A percentile compares a stretch with the other conserved stretches of the same genome.
Conservation (phyloP, 1,140 invertebrate species). For the Drosophila tsacasi region DNA sequence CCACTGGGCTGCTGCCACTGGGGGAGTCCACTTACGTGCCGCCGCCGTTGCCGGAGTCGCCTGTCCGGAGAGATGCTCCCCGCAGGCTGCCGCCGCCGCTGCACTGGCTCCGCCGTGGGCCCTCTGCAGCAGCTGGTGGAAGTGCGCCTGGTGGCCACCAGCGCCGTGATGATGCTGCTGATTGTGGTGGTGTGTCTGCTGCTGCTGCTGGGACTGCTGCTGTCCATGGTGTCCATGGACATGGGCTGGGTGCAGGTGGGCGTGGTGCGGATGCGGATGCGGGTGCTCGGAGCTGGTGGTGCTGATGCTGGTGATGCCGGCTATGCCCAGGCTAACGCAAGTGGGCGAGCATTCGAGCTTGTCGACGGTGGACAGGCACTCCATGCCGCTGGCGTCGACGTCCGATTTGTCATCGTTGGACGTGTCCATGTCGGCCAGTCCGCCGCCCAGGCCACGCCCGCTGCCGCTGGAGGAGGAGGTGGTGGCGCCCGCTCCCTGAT, state of each 20-base stretch:
- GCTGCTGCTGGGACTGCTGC: conserved; percentile 32
- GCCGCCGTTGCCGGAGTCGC: conserved; percentile 68
- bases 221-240: conserved; percentile 37
- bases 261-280: conserved; percentile 48
- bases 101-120: conserved; percentile 61
- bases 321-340: conserved; percentile 58
- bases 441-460: conserved; percentile 67
- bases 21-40: conserved; percentile 61
- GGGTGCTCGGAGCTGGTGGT: conserved; percentile 47
- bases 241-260: conserved; percentile 34
- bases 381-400: conserved; percentile 77
- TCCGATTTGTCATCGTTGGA: conserved; percentile 84
- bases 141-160: conserved; percentile 58
- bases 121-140: conserved; percentile 73
- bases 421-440: conserved; percentile 80
- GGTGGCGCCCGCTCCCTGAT: conserved; percentile 18
- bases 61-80: conserved; percentile 71
- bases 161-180: conserved; percentile 11
- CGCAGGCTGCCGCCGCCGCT: conserved; percentile 63
- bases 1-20: conserved; percentile 13
- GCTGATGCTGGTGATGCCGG: conserved; percentile 49
- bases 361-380: conserved; percentile 71
- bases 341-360: conserved; percentile 74
- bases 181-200: conserved; percentile 51
- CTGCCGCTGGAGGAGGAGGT: conserved; percentile 22